Evolutionary conservation across 1,140 invertebrate species (phyloP), one percentile per base, ranked within the genome.

Genomic region (Venturia canescens): DNA sequence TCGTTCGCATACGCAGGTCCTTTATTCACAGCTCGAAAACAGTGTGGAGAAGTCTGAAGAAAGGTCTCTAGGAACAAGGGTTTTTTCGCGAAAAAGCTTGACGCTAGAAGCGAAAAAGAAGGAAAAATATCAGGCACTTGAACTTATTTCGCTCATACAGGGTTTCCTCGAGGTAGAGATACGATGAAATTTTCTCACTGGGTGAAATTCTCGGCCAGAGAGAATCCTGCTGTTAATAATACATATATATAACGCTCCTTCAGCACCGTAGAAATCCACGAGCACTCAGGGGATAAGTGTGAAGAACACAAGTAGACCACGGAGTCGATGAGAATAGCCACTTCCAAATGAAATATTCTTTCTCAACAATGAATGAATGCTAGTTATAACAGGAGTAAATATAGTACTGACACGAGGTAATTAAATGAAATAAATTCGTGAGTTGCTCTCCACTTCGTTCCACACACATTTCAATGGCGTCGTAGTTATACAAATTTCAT

Each of bases 221-320:
- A 23, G 53, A 57, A 57, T 18, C 21, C 5, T 11, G 38, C 1
- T 23, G 53, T 57, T 57, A 57, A 57, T 57, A 57, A 57, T 57
- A 57, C 53, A 44, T 44, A 53, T 53, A n/a, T 53, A 57, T 7
- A 16, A 23, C 53, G 1, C 2, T 18, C 9, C 53, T 57, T 57
- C 21, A 57, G 53, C 13, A 16, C 9, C 53, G 53, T 57, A 1
- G 21, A 57, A 23, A 57, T n/a, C 21, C 53, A n/a, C 53, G 53
- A 57, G 53, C 18, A 57, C 53, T n/a, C 53, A 44, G 13, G 38
- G 38, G 53, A 57, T n/a, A 57, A 57, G 53, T 57, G 53, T 57
- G 4, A 5, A 57, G 16, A 57, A 23, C 18, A 57, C 53, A 23
- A 57, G 53, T 44, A 9, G 7, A 44, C 18, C 53, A 57, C 5